phyloP scores from a whole-genome alignment of 2,113 vertebrate genomes.

The Xyrauchen texanus region DNA sequence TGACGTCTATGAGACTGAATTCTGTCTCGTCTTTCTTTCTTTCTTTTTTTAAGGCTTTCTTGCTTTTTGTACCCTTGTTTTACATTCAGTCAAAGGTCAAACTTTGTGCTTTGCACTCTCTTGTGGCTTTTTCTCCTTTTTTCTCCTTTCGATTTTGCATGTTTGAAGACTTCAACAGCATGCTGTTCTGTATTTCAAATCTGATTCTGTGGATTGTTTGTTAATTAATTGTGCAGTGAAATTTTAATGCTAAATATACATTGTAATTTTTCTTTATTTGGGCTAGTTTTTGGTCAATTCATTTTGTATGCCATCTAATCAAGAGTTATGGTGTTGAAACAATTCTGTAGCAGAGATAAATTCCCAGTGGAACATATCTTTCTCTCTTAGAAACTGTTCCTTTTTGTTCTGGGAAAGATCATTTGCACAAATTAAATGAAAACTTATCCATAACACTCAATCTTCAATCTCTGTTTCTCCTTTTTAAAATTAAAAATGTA shows the following conservation, averaged over 20 bases:
- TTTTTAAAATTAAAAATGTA: constrained; percentile 64
- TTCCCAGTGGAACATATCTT: background rate
- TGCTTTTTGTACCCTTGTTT: constrained; percentile 40
- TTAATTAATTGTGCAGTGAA: background rate
- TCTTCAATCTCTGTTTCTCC: background rate
- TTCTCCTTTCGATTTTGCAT: constrained; percentile 32
- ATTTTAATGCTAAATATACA: constrained; percentile 45
- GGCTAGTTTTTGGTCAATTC: background rate
- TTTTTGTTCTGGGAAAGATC: constrained; percentile 54
- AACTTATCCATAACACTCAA: too few relatives aligned
- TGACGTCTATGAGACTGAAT: constrained; percentile 46
- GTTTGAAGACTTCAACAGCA: constrained; percentile 49
- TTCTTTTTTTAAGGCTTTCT: constrained; percentile 8
- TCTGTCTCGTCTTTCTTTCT: constrained; percentile 52
- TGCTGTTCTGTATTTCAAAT: constrained; percentile 60
- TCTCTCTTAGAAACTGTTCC: constrained; percentile 48
- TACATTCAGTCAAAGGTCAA: constrained; percentile 11
- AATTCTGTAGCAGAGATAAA: too few relatives aligned
- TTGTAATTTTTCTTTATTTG: constrained; percentile 12
- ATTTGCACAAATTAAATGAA: constrained; percentile 45
- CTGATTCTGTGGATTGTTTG: too few relatives aligned
- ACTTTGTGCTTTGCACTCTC: background rate
- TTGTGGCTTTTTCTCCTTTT: constrained; percentile 27
- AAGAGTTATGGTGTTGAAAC: background rate
- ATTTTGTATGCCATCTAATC: background rate